These are phyloP conservation scores for Aurelia aurita DNA, from an alignment of 30 jellyfish, hydroid and myxozoan species.

Conservation along the genomic window DNA sequence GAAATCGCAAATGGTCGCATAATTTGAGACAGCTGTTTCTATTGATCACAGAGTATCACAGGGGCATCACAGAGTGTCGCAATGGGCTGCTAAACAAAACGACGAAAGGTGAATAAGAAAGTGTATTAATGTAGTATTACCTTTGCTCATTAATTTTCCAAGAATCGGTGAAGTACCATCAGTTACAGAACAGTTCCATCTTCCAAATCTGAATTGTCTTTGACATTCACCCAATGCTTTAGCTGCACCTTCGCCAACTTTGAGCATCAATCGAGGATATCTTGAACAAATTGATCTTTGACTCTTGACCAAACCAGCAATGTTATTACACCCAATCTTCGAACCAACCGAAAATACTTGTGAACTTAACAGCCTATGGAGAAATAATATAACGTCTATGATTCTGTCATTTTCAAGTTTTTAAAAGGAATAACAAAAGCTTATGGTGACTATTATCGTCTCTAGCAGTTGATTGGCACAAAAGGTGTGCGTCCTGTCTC, in stretches of 20 bases:
- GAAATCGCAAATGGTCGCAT: too few species aligned
- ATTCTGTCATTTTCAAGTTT: not conserved
- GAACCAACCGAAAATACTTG: slow-evolving; percentile 93
- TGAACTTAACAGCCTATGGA: slow-evolving; percentile 75
- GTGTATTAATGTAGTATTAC: not conserved
- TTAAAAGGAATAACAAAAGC: not conserved
- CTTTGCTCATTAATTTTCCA: slow-evolving; percentile 75
- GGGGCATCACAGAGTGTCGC: too few species aligned
- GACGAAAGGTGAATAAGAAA: too few species aligned
- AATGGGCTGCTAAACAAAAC: too few species aligned
- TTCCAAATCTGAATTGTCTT: slow-evolving; percentile 72
- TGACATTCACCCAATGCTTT: slow-evolving; percentile 90
- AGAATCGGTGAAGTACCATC: slow-evolving; percentile 57
- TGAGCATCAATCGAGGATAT: slow-evolving; percentile 83
- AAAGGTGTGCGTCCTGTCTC: too few species aligned
- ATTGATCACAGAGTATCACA: too few species aligned
- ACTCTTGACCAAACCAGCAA: slow-evolving; percentile 85
- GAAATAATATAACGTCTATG: not conserved
- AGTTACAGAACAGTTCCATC: slow-evolving; percentile 90
- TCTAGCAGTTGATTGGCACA: too few species aligned
- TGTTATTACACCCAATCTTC: slow-evolving; percentile 81
- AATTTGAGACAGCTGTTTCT: too few species aligned
- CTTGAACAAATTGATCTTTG: slow-evolving; percentile 78
- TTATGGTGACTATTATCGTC: not conserved
- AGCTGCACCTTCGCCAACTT: slow-evolving; percentile 87